Evolutionary conservation across 2,113 vertebrate genomes (phyloP).

Genomic region (Perognathus longimembris): DNA sequence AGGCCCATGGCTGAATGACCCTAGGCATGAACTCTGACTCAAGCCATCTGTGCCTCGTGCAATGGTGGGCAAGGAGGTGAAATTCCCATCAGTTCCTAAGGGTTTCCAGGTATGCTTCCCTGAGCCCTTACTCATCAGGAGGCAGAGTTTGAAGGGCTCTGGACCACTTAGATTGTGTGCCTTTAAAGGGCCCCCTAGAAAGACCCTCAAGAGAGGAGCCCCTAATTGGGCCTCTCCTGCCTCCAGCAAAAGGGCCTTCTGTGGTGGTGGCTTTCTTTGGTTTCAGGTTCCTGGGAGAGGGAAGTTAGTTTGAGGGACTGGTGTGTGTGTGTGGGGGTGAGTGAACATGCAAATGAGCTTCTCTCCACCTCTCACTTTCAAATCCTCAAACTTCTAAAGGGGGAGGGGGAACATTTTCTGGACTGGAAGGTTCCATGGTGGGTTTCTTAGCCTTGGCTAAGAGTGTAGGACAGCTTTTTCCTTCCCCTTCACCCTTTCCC

Average conservation of each 20-base stretch:
- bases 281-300: slow-evolving; percentile 79
- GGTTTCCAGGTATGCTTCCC: background rate
- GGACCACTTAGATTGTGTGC: background rate
- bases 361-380: slow-evolving; percentile 80
- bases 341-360: slow-evolving; percentile 73
- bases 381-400: slow-evolving; percentile 76
- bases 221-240: slow-evolving; percentile 6
- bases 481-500: background rate
- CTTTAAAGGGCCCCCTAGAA: background rate
- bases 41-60: slow-evolving; percentile 12
- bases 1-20: background rate
- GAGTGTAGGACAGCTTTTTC: background rate
- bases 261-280: slow-evolving; percentile 64
- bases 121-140: background rate
- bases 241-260: slow-evolving; percentile 57
- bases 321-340: slow-evolving; percentile 54
- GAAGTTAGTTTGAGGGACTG: slow-evolving; percentile 77
- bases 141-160: background rate
- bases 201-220: background rate
- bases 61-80: background rate
- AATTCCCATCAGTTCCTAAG: background rate
- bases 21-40: slow-evolving; percentile 20
- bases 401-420: slow-evolving; percentile 56
- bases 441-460: slow-evolving; percentile 20
- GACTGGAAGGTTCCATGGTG: slow-evolving; percentile 57